These are phyloP conservation scores for Volucella inanis DNA, from an alignment of 2,888 invertebrate species.

Conservation along the genomic window DNA sequence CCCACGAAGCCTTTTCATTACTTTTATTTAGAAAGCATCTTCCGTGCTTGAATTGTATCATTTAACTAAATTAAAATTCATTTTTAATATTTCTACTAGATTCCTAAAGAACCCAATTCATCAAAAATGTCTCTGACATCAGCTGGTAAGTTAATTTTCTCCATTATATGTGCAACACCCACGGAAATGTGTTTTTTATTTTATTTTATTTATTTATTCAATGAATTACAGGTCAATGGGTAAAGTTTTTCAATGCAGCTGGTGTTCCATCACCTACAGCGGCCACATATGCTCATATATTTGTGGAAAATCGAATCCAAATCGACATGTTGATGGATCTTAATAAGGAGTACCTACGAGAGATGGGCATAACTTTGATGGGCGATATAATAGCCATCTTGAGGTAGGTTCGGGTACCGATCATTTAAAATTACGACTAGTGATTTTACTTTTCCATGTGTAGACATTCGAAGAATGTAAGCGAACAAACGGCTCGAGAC, in stretches of 20 bases:
- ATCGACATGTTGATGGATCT: constrained; percentile 93
- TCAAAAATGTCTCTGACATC: constrained; percentile 46
- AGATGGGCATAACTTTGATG: constrained; percentile 93
- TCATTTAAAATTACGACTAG: neutral
- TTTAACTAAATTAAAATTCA: neutral
- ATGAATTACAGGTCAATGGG: constrained; percentile 85
- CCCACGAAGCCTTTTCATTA: constrained; percentile 18
- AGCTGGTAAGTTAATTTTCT: constrained; percentile 36
- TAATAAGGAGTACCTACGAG: constrained; percentile 92
- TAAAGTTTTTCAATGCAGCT: constrained; percentile 92
- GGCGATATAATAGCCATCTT: constrained; percentile 88
- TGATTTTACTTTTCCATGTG: constrained; percentile 23
- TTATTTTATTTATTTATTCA: neutral
- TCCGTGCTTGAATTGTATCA: neutral
- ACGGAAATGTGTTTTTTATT: constrained; percentile 13
- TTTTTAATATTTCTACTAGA: neutral
- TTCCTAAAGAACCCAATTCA: neutral
- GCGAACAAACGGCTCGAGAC: constrained; percentile 85
- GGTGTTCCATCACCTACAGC: constrained; percentile 90
- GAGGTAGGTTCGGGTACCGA: constrained; percentile 83
- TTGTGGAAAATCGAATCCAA: constrained; percentile 93
- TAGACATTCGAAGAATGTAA: constrained; percentile 86
- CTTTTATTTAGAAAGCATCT: constrained; percentile 9
- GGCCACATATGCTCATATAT: constrained; percentile 92
- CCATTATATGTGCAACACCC: neutral